Percentiles rank a stretch among this genome's conserved stretches.
Evolutionary conservation across 2,113 vertebrate genomes (phyloP).

Genomic region (Crotophaga sulcirostris): DNA sequence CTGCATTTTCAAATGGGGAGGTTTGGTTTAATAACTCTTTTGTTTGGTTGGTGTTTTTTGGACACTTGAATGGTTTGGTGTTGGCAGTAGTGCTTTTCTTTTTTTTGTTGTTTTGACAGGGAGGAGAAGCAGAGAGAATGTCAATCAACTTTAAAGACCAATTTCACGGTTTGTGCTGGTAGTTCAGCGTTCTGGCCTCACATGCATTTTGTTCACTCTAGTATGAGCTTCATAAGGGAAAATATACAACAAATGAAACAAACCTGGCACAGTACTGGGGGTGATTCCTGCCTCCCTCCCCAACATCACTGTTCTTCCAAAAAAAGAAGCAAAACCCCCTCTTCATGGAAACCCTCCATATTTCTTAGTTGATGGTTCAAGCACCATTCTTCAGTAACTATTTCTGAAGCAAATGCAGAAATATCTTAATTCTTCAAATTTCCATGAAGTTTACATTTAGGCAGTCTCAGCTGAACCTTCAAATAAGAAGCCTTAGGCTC

Average conservation of each 20-base stretch:
- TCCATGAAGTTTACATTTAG: background rate
- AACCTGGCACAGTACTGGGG: background rate
- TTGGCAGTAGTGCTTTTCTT: background rate
- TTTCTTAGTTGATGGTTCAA: background rate
- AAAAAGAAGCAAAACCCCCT: rapidly evolving
- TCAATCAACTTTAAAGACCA: background rate
- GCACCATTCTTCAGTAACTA: background rate
- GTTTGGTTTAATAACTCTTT: slow-evolving; percentile 51
- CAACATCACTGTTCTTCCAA: background rate
- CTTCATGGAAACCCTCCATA: background rate
- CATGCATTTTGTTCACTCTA: background rate
- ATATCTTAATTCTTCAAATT: background rate
- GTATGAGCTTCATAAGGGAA: background rate
- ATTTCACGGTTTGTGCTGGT: background rate
- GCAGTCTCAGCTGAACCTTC: background rate
- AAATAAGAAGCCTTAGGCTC: background rate
- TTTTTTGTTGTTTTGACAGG: slow-evolving; percentile 22
- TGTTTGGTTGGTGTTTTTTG: slow-evolving; percentile 59
- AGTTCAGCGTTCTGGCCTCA: background rate
- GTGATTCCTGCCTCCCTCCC: too few relatives aligned
- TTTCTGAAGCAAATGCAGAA: background rate
- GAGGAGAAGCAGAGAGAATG: background rate
- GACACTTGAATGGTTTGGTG: background rate
- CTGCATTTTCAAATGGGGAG: background rate
- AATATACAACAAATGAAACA: background rate